Conservation (phyloP, 2,797 vertebrate species). For the Typhlichthys subterraneus region DNA sequence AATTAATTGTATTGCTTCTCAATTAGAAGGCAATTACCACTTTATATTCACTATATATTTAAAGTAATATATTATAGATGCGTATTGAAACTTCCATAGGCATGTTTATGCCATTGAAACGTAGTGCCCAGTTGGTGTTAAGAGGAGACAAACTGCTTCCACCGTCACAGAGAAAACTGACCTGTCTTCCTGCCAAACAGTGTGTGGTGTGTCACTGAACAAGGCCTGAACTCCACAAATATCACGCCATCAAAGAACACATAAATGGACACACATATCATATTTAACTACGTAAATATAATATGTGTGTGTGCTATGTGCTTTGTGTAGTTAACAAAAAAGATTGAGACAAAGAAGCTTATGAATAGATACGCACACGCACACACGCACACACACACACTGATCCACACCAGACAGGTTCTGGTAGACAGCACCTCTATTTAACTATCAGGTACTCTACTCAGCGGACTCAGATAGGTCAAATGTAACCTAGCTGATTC, state of each 20-base stretch:
- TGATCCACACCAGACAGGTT: conserved; percentile 60
- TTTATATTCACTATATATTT: conserved; percentile 30
- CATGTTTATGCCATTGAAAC: conserved; percentile 43
- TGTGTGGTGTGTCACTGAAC: conserved; percentile 61
- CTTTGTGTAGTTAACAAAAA: conserved; percentile 36
- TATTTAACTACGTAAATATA: conserved; percentile 38
- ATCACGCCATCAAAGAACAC: conserved; percentile 60
- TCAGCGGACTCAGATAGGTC: conserved; percentile 67
- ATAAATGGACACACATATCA: conserved; percentile 36
- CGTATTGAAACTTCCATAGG: conserved; percentile 58
- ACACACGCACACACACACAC: conserved; percentile 37
- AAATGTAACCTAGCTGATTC: conserved; percentile 55
- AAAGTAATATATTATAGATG: conserved; percentile 35
- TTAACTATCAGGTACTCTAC: conserved; percentile 73
- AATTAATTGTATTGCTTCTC: conserved; percentile 11
- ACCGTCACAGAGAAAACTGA: conserved; percentile 56
- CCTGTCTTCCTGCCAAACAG: conserved; percentile 79
- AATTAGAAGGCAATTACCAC: conserved; percentile 26
- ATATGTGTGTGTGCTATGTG: conserved; percentile 38
- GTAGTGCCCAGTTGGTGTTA: conserved; percentile 16
- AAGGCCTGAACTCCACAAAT: conserved; percentile 47
- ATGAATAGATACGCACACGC: conserved; percentile 52
- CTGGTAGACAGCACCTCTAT: conserved; percentile 65
- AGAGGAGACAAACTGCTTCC: conserved; percentile 65
- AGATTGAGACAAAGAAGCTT: conserved; percentile 9